These are phyloP conservation scores for Pycnonotus jocosus DNA, from an alignment of 2,113 vertebrate genomes.

Conservation along the genomic window DNA sequence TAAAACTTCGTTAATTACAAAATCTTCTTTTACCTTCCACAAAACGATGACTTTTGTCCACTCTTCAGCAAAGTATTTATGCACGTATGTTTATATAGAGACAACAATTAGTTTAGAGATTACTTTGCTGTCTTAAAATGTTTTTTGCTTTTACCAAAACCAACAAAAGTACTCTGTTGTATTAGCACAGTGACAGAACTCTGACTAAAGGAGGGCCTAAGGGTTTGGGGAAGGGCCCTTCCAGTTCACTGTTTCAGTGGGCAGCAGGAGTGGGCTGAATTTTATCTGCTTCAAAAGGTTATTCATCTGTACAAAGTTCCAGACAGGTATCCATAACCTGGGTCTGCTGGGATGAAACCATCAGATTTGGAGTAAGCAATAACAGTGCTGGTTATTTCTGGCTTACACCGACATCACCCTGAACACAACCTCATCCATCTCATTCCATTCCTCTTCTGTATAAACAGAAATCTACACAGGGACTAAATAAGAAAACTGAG, in stretches of 20 bases:
- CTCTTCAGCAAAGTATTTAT: not conserved
- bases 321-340: not conserved
- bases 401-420: not conserved
- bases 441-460: not conserved
- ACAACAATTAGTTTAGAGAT: not conserved
- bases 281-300: not conserved
- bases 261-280: not conserved
- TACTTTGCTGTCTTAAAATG: not conserved
- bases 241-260: not conserved
- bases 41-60: not conserved
- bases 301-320: not conserved
- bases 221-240: not conserved
- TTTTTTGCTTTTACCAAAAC: not conserved
- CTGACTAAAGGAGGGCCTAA: not conserved
- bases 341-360: not conserved
- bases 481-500: not conserved
- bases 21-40: not conserved
- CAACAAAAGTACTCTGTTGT: not conserved
- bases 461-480: not conserved
- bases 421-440: not conserved
- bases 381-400: not conserved
- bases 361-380: not conserved
- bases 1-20: not conserved
- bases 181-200: not conserved
- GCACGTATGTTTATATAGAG: not conserved